phyloP scores from a whole-genome alignment of 2,797 vertebrate genomes.

The Phalloptychus januarius region DNA sequence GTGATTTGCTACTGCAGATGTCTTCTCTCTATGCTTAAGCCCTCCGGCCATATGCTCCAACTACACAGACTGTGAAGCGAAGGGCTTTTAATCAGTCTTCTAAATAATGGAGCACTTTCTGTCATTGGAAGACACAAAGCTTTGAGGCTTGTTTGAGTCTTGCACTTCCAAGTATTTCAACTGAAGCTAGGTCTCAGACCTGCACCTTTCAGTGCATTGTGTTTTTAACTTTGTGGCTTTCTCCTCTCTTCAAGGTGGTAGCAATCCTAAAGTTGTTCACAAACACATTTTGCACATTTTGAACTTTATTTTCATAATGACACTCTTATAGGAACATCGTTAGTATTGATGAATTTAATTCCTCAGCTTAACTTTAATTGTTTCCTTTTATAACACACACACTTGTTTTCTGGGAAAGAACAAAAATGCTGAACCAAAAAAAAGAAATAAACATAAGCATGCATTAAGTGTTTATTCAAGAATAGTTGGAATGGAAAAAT shows the following conservation, averaged over 20 bases:
- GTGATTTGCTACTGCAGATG: conserved; percentile 57
- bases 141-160: conserved; percentile 31
- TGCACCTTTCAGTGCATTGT: conserved; percentile 13
- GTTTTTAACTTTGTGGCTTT: conserved; percentile 24
- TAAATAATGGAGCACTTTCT: conserved; percentile 62
- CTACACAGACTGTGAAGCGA: conserved; percentile 46
- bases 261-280: conserved; percentile 5
- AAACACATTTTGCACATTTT: conserved; percentile 3
- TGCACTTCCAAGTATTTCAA: conserved; percentile 20
- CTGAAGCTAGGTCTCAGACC: conserved; percentile 21
- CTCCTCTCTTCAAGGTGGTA: conserved; percentile 25
- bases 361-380: not conserved
- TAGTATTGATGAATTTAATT: conserved; percentile 4
- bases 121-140: conserved; percentile 52
- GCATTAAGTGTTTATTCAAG: not conserved
- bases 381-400: not conserved
- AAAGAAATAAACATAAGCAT: not conserved
- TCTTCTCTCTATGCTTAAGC: conserved; percentile 55
- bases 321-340: not conserved
- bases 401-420: not conserved
- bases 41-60: conserved; percentile 60
- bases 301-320: conserved; percentile 1
- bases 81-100: conserved; percentile 67
- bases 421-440: conserved; percentile 1
- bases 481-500: not conserved